Evolutionary conservation across 2,797 vertebrate genomes (phyloP).

Genomic region (Lithobates sylvaticus): DNA sequence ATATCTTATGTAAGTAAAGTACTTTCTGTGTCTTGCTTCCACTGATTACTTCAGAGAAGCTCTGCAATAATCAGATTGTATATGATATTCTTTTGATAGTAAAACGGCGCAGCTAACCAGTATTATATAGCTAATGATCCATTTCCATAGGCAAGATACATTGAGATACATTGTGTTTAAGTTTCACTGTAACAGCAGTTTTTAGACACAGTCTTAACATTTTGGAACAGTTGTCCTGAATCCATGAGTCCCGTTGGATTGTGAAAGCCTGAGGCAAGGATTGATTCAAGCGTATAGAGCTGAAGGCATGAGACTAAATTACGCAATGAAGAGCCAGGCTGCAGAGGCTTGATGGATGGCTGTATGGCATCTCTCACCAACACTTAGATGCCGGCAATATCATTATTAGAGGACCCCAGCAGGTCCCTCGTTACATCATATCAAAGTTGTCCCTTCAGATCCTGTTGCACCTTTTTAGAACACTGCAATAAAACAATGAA

Average conservation of each 20-base stretch:
- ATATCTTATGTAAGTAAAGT: not conserved
- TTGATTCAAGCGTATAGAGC: constrained; percentile 39
- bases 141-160: constrained; percentile 30
- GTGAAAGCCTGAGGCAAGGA: constrained; percentile 54
- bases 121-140: constrained; percentile 16
- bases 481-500: not conserved
- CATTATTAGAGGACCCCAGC: not conserved
- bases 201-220: constrained; percentile 31
- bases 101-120: not conserved
- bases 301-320: constrained; percentile 43
- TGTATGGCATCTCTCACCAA: not conserved
- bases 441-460: not conserved
- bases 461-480: constrained; percentile 2
- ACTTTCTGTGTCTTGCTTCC: not conserved
- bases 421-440: not conserved
- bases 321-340: not conserved
- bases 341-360: constrained; percentile 21
- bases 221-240: constrained; percentile 40
- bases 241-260: constrained; percentile 21
- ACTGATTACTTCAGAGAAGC: not conserved
- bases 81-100: not conserved
- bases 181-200: constrained; percentile 20
- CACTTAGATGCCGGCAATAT: not conserved
- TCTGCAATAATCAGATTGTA: not conserved
- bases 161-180: constrained; percentile 19